phyloP scores from a whole-genome alignment of 2,888 invertebrate genomes.

The Imbricaverruca yamaguchii region DNA sequence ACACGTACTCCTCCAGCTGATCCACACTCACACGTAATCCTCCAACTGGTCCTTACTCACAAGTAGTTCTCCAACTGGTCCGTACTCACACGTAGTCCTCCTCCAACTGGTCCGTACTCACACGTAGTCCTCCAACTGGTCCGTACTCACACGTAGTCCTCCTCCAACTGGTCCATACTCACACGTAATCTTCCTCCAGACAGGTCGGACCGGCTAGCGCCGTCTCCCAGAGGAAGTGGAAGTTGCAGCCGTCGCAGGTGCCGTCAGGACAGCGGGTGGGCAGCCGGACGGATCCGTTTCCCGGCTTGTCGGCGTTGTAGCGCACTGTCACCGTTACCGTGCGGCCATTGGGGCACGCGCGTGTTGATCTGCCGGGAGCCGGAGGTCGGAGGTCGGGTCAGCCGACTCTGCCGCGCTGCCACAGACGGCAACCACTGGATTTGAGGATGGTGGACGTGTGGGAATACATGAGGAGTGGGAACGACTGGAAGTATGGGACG shows the following conservation, averaged over 20 bases:
- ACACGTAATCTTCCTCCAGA: slow-evolving; percentile 44
- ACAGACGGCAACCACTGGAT: background rate
- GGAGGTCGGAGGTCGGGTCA: background rate
- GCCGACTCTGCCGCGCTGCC: background rate
- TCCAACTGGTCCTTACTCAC: too few species aligned
- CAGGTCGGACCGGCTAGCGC: slow-evolving; percentile 50
- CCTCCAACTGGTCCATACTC: slow-evolving; percentile 27
- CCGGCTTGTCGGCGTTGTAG: slow-evolving; percentile 44
- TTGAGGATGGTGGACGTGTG: too few species aligned
- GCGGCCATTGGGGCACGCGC: slow-evolving; percentile 48
- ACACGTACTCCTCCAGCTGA: slow-evolving; percentile 38
- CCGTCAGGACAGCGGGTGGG: slow-evolving; percentile 50
- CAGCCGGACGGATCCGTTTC: slow-evolving; percentile 39
- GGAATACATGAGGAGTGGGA: too few species aligned
- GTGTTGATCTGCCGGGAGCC: slow-evolving; percentile 40
- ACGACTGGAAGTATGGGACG: too few species aligned
- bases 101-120: too few species aligned
- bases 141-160: too few species aligned
- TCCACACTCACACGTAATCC: too few species aligned
- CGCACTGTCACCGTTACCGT: slow-evolving; percentile 49
- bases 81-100: too few species aligned
- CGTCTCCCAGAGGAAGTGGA: slow-evolving; percentile 48
- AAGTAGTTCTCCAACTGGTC: too few species aligned
- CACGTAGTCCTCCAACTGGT: too few species aligned
- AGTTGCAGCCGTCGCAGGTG: slow-evolving; percentile 55